Conservation (phyloP, 2,888 invertebrate genomes). For the Isoperla grammatica region DNA sequence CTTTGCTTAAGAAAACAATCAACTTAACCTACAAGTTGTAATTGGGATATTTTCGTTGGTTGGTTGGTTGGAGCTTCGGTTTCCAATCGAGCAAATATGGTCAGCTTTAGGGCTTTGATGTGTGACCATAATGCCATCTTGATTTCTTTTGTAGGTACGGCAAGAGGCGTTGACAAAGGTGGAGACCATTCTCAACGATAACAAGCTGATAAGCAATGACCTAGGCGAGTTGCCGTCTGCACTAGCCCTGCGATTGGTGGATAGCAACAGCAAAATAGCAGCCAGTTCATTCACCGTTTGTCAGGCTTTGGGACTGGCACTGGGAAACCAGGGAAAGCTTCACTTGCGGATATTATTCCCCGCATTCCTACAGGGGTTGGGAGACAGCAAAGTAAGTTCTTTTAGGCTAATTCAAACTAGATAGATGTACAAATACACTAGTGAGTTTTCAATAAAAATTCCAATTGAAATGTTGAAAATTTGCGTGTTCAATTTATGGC, state of each 20-base stretch:
- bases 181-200: slow-evolving; percentile 62
- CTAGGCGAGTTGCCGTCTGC: slow-evolving; percentile 81
- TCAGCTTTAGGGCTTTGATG: too few relatives aligned
- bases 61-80: too few relatives aligned
- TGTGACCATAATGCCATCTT: too few relatives aligned
- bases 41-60: too few relatives aligned
- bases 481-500: too few relatives aligned
- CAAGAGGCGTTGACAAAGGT: slow-evolving; percentile 71
- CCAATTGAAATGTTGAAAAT: too few relatives aligned
- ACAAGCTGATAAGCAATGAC: slow-evolving; percentile 73
- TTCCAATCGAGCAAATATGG: too few relatives aligned
- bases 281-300: slow-evolving; percentile 79
- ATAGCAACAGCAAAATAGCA: slow-evolving; percentile 90
- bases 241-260: slow-evolving; percentile 68
- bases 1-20: too few relatives aligned
- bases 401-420: background rate
- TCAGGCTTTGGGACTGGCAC: slow-evolving; percentile 70
- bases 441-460: too few relatives aligned
- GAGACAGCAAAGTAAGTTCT: slow-evolving; percentile 61
- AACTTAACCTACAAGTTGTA: too few relatives aligned
- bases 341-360: slow-evolving; percentile 80
- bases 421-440: too few relatives aligned
- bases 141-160: slow-evolving; percentile 48
- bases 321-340: slow-evolving; percentile 74
- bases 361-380: slow-evolving; percentile 62